Evolutionary conservation across 2,888 invertebrate genomes (phyloP).

Genomic region (Ochlodes sylvanus): DNA sequence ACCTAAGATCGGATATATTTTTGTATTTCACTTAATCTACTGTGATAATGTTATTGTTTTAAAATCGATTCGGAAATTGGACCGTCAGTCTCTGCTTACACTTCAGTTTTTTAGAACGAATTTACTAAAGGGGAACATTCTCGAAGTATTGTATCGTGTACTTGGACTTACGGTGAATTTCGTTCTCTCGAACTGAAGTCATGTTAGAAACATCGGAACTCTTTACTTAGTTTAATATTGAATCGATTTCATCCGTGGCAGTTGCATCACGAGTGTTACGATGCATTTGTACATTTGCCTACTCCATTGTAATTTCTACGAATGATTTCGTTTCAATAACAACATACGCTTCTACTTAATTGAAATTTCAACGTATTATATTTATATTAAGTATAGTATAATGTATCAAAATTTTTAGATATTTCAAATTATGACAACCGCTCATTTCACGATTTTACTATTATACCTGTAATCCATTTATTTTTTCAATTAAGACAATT

Average conservation of each 20-base stretch:
- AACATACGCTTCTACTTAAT: conserved; percentile 82
- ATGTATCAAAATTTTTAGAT: conserved; percentile 75
- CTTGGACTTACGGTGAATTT: conserved; percentile 45
- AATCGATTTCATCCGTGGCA: conserved; percentile 56
- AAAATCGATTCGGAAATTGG: conserved; percentile 40
- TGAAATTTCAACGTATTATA: conserved; percentile 82
- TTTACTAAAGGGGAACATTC: conserved; percentile 36
- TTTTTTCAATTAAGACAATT: conserved; percentile 55
- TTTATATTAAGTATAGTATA: conserved; percentile 81
- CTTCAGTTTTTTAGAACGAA: conserved; percentile 67
- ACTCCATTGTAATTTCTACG: conserved; percentile 57
- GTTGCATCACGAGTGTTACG: conserved; percentile 47
- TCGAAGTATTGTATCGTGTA: conserved; percentile 22
- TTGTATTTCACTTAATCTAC: conserved; percentile 76
- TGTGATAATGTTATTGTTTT: conserved; percentile 53
- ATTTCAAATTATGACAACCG: conserved; percentile 81
- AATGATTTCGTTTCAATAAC: conserved; percentile 65
- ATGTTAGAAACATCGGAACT: conserved; percentile 58
- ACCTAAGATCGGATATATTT: conserved; percentile 57
- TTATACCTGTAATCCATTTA: conserved; percentile 51
- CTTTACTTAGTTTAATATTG: conserved; percentile 58
- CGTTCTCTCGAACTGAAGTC: conserved; percentile 65
- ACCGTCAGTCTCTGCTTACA: conserved; percentile 52
- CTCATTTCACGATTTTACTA: conserved; percentile 56
- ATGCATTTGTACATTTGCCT: conserved; percentile 30